A percentile compares a stretch with the other conserved stretches of the same genome.
Conservation (phyloP, 1,140 invertebrate species). For the Latrodectus geometricus region DNA sequence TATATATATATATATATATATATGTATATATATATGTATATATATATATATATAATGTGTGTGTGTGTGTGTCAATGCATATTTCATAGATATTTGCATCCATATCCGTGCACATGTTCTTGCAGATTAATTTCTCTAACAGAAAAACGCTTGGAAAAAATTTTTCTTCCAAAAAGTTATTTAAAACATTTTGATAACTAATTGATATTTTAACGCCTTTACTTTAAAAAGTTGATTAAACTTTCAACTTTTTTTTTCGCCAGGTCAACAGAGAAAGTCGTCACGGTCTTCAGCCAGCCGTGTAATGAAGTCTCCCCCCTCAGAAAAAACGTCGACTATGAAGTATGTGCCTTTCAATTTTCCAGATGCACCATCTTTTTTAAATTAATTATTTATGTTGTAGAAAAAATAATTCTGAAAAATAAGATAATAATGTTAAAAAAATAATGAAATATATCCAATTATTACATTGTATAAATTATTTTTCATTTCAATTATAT, state of each 20-base stretch:
- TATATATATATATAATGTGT: too few species aligned
- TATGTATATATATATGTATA: too few species aligned
- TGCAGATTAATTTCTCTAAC: neutral
- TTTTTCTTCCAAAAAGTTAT: neutral
- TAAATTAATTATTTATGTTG: too few species aligned
- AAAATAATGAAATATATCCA: too few species aligned
- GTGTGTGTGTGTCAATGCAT: neutral
- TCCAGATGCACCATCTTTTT: too few species aligned
- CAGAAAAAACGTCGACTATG: constrained; percentile 10
- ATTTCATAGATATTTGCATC: neutral
- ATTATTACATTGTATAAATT: too few species aligned
- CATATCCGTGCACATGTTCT: neutral
- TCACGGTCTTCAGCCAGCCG: constrained; percentile 34
- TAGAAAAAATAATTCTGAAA: too few species aligned
- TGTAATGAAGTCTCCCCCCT: constrained; percentile 21
- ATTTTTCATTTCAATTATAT: too few species aligned
- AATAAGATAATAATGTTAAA: too few species aligned
- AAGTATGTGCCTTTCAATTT: neutral
- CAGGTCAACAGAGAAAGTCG: neutral
- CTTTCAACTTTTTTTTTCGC: neutral
- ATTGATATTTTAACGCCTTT: neutral
- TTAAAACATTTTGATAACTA: neutral
- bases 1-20: too few species aligned
- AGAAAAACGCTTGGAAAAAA: neutral
- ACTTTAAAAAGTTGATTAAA: too few species aligned